A percentile compares a stretch with the other conserved stretches of the same genome.
These are phyloP conservation scores for Marronus borbonicus DNA, from an alignment of 2,888 invertebrate species.

Conservation along the genomic window DNA sequence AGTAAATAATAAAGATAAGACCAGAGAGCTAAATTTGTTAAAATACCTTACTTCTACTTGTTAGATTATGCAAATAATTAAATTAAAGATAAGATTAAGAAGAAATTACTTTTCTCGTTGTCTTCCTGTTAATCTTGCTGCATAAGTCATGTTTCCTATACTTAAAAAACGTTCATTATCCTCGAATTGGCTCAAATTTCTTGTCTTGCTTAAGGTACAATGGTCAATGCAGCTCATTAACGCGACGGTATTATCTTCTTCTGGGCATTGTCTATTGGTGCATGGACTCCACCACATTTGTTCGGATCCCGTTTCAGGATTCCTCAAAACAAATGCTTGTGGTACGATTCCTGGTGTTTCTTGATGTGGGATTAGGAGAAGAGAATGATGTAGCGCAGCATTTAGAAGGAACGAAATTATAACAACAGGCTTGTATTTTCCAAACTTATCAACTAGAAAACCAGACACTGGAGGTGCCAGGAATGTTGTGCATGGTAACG, in stretches of 20 bases:
- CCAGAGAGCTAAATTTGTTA: too few relatives aligned
- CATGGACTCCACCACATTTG: constrained; percentile 91
- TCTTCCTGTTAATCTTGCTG: constrained; percentile 22
- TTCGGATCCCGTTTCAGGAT: constrained; percentile 80
- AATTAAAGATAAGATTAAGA: background rate
- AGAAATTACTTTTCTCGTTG: constrained; percentile 35
- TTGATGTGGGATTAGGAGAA: constrained; percentile 85
- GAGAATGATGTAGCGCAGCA: constrained; percentile 84
- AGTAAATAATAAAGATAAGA: constrained; percentile 4
- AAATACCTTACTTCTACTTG: background rate
- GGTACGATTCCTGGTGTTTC: constrained; percentile 84
- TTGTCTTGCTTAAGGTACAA: constrained; percentile 70
- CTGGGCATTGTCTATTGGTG: constrained; percentile 84
- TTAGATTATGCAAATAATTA: constrained; percentile 1
- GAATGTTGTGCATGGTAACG: constrained; percentile 89
- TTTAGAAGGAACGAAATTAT: constrained; percentile 84
- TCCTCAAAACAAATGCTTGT: constrained; percentile 82
- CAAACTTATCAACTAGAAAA: constrained; percentile 89
- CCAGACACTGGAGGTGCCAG: constrained; percentile 89
- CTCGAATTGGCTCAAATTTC: background rate
- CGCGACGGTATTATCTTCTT: constrained; percentile 81
- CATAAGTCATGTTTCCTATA: constrained; percentile 30
- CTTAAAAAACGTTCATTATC: constrained; percentile 28
- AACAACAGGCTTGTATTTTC: constrained; percentile 88
- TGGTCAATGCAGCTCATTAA: constrained; percentile 83